These are phyloP conservation scores for Ips nitidus DNA, from an alignment of 1,140 invertebrate species.

Conservation along the genomic window DNA sequence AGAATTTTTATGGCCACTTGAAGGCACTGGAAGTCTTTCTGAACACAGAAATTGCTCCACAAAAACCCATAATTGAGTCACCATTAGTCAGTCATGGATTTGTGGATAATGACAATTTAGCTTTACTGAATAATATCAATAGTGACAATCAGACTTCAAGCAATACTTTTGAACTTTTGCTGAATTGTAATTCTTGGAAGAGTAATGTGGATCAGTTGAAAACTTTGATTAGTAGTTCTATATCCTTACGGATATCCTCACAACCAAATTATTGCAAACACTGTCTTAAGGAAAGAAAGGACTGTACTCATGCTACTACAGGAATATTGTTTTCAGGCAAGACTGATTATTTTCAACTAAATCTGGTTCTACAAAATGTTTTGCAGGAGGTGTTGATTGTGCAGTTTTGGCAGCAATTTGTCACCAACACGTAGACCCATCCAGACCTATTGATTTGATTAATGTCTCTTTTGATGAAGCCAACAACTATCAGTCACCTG, in stretches of 20 bases:
- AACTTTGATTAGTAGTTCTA: slow-evolving; percentile 61
- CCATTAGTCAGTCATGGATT: slow-evolving; percentile 23
- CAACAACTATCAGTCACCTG: slow-evolving; percentile 71
- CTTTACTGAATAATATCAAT: slow-evolving; percentile 29
- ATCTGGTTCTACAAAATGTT: slow-evolving; percentile 10
- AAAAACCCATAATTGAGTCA: not conserved
- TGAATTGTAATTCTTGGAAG: slow-evolving; percentile 50
- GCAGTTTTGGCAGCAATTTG: slow-evolving; percentile 81
- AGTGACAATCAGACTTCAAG: slow-evolving; percentile 25
- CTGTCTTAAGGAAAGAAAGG: slow-evolving; percentile 56
- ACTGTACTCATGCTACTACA: slow-evolving; percentile 72
- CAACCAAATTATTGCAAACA: slow-evolving; percentile 68
- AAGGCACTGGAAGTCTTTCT: slow-evolving; percentile 50
- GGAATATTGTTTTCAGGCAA: slow-evolving; percentile 89
- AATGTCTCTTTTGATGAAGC: slow-evolving; percentile 89
- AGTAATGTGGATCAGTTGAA: slow-evolving; percentile 56
- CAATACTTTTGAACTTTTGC: slow-evolving; percentile 52
- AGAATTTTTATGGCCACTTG: slow-evolving; percentile 48
- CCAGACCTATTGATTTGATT: slow-evolving; percentile 86
- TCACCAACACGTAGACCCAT: slow-evolving; percentile 67
- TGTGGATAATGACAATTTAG: slow-evolving; percentile 31
- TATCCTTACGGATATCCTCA: slow-evolving; percentile 63
- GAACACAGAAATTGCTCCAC: slow-evolving; percentile 47
- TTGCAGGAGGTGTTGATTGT: slow-evolving; percentile 79
- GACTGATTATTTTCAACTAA: slow-evolving; percentile 2